Conservation (phyloP, 2,888 invertebrate genomes). For the Brachypalpus laphriformis region DNA sequence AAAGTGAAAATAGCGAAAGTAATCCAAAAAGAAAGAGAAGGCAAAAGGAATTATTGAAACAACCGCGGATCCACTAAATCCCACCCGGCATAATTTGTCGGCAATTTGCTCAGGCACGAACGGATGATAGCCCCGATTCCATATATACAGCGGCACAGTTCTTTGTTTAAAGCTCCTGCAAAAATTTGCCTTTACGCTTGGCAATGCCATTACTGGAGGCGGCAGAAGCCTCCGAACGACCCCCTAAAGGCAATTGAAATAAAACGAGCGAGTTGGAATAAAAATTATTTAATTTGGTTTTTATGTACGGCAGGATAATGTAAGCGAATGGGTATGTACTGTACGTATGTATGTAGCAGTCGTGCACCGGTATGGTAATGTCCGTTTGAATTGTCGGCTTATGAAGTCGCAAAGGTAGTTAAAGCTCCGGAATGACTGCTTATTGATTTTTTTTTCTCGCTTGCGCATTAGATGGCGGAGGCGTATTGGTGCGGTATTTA, state of each 20-base stretch:
- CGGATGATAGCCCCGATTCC: conserved; percentile 59
- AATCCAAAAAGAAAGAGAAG: conserved; percentile 23
- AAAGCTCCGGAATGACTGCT: conserved; percentile 44
- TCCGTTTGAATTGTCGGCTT: conserved; percentile 64
- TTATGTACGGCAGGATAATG: conserved; percentile 57
- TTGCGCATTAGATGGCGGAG: neutral
- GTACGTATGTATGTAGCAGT: conserved; percentile 3
- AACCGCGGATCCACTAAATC: conserved; percentile 79
- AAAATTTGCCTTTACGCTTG: conserved; percentile 22
- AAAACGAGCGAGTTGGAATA: conserved; percentile 69
- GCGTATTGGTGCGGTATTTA: neutral
- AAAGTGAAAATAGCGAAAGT: conserved; percentile 14
- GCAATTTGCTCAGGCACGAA: conserved; percentile 79
- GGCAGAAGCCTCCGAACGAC: conserved; percentile 45
- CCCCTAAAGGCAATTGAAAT: conserved; percentile 66
- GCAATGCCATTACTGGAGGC: conserved; percentile 37
- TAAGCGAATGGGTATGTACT: conserved; percentile 4
- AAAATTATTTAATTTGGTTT: conserved; percentile 73
- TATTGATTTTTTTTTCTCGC: conserved; percentile 59
- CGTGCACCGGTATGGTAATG: conserved; percentile 53
- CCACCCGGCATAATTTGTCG: conserved; percentile 81
- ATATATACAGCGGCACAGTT: conserved; percentile 2
- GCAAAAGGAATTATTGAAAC: conserved; percentile 70
- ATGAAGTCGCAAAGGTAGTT: conserved; percentile 67
- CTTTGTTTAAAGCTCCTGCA: conserved; percentile 33